Evolutionary conservation across 2,797 vertebrate genomes (phyloP), one percentile per base, ranked within the genome.

Genomic region (Rhodeus uyekii): DNA sequence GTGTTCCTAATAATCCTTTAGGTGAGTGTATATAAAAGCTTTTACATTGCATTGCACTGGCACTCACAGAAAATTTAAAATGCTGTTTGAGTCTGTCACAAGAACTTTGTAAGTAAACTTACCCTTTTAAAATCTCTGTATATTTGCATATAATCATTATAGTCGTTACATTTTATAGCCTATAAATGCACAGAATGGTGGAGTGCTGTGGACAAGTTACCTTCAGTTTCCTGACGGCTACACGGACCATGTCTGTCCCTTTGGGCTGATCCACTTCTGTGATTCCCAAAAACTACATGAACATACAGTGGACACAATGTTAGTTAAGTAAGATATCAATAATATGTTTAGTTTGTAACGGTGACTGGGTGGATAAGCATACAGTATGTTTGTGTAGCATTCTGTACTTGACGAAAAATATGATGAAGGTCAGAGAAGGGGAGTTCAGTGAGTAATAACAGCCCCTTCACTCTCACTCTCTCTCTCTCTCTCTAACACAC

Each of bases 241-340:
- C 94, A 87, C 93, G 94, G 73, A 96, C 96, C 73, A 96, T 92
- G 89, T 97, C 96, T 5, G 96, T 96, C 83, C 96, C 96, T 92
- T 97, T 97, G 14, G 96, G 95, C 79, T 96, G 96, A 14, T 96
- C 96, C 87, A 97, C 96, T 86, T 96, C 95, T 0, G 95, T 95
- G 82, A 94, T 95, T 88, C 96, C 96, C 83, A 97, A 95, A 90
- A 97, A 97, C 96, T 91, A 74, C n/a, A 84, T n/a, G 22, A 78
- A 39, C 16, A 85, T 27, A 81, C n/a, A 80, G 18, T 5, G 18
- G n/a, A 68, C 69, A 71, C 2, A 71, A 81, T 19, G 29, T 44
- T 18, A 44, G 3, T 38, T 19, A 24, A 60, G 38, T 44, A 63
- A 77, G 34, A 16, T 34, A 8, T 44, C 19, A 32, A 9, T 13